A percentile compares a stretch with the other conserved stretches of the same genome.
These are phyloP conservation scores for Hyperoplus lanceolatus DNA, from an alignment of 2,797 vertebrate species.

Conservation along the genomic window DNA sequence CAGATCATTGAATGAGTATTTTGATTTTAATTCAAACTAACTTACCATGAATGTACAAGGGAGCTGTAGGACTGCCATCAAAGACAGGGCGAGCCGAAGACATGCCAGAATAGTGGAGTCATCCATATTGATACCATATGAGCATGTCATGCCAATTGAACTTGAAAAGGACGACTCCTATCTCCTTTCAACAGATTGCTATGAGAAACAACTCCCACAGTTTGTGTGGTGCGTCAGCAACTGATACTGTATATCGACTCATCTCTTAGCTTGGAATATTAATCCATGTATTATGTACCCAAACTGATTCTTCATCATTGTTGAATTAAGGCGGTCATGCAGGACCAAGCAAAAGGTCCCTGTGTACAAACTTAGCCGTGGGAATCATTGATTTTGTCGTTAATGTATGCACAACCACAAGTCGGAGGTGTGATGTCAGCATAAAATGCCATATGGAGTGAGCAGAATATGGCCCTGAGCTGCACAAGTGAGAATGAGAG, in stretches of 20 bases:
- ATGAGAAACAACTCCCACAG: neutral
- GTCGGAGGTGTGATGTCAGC: conserved; percentile 61
- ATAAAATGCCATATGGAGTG: conserved; percentile 52
- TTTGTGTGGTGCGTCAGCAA: neutral
- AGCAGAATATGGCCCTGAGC: conserved; percentile 33
- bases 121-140: conserved; percentile 66
- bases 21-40: conserved; percentile 67
- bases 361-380: conserved; percentile 26
- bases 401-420: conserved; percentile 31
- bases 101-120: conserved; percentile 60
- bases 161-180: conserved; percentile 50
- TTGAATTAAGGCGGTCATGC: no score
- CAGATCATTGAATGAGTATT: conserved; percentile 58
- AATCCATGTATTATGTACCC: conserved; percentile 33
- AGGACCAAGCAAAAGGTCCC: conserved; percentile 1
- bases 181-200: conserved; percentile 67
- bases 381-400: conserved; percentile 32
- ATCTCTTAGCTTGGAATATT: conserved; percentile 37
- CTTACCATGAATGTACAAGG: conserved; percentile 56
- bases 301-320: conserved; percentile 48
- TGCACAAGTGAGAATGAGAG: conserved; percentile 50
- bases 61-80: conserved; percentile 48
- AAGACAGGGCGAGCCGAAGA: conserved; percentile 58
- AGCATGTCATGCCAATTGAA: no score
- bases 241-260: conserved; percentile 7